Conservation (phyloP, 2,113 vertebrate genomes). For the Peromyscus polionotus region DNA sequence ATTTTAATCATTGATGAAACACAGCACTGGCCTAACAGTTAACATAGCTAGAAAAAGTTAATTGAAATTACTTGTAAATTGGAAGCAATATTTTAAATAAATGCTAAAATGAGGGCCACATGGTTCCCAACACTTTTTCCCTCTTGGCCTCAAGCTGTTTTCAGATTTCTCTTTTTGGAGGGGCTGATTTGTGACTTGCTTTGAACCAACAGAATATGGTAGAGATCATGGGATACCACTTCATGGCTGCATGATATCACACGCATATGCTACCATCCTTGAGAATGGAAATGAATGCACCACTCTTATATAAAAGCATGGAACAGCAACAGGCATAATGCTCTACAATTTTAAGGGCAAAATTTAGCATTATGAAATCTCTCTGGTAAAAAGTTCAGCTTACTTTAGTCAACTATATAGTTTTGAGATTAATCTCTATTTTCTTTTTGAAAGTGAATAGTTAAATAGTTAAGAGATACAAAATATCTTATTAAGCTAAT, state of each 20-base stretch:
- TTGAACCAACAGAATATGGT: not conserved
- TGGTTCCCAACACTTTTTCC: too few species aligned
- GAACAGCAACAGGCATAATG: conserved; percentile 72
- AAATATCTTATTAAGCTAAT: not conserved
- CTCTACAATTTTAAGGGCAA: conserved; percentile 63
- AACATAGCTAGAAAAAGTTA: not conserved
- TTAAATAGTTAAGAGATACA: not conserved
- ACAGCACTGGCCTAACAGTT: not conserved
- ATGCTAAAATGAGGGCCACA: not conserved
- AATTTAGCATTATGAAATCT: conserved; percentile 75
- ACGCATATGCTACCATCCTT: not conserved
- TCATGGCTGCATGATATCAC: not conserved
- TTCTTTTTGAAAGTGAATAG: conserved; percentile 80
- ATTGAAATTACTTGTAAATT: not conserved
- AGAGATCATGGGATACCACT: not conserved
- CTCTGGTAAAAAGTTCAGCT: conserved; percentile 77
- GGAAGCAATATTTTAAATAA: conserved; percentile 17
- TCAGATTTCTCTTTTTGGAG: not conserved
- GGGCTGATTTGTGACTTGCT: not conserved
- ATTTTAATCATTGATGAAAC: not conserved
- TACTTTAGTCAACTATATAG: conserved; percentile 81
- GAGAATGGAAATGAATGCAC: conserved; percentile 21
- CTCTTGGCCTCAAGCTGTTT: not conserved
- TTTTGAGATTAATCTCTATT: conserved; percentile 74
- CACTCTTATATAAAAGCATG: conserved; percentile 59